Evolutionary conservation across 2,888 invertebrate genomes (phyloP).

Genomic region (Acanthosepion pharaonis): DNA sequence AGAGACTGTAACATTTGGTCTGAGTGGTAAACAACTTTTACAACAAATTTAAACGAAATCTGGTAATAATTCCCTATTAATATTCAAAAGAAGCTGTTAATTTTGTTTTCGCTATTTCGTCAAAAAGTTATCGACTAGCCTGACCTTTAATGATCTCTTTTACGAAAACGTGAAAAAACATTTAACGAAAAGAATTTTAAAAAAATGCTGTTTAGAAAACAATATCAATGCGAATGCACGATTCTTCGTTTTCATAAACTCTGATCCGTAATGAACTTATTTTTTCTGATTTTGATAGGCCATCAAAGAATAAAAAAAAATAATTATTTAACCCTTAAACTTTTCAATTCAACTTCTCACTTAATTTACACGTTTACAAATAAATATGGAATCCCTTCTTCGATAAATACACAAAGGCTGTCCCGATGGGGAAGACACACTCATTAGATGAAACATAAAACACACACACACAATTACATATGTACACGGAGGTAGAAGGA

Average conservation of each 20-base stretch:
- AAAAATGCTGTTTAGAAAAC: not conserved
- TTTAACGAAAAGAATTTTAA: too few species aligned
- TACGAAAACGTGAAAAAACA: too few species aligned
- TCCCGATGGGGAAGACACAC: not conserved
- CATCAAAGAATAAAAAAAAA: not conserved
- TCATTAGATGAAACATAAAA: not conserved
- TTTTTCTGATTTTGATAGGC: too few species aligned
- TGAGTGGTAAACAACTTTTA: too few species aligned
- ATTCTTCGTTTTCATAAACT: not conserved
- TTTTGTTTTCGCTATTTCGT: too few species aligned
- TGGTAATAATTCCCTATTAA: too few species aligned
- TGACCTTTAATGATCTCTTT: too few species aligned
- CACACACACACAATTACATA: too few species aligned
- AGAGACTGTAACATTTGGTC: too few species aligned
- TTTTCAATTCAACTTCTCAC: not conserved
- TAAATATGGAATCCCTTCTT: not conserved
- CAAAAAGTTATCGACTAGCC: too few species aligned
- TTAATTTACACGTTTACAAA: not conserved
- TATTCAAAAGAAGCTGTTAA: too few species aligned
- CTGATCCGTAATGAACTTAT: not conserved
- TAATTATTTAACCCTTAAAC: not conserved
- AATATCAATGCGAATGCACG: not conserved
- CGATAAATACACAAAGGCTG: not conserved
- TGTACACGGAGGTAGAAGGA: not conserved
- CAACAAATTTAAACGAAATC: too few species aligned